Conservation (phyloP, 1,140 invertebrate genomes). For the Anadara kagoshimensis region DNA sequence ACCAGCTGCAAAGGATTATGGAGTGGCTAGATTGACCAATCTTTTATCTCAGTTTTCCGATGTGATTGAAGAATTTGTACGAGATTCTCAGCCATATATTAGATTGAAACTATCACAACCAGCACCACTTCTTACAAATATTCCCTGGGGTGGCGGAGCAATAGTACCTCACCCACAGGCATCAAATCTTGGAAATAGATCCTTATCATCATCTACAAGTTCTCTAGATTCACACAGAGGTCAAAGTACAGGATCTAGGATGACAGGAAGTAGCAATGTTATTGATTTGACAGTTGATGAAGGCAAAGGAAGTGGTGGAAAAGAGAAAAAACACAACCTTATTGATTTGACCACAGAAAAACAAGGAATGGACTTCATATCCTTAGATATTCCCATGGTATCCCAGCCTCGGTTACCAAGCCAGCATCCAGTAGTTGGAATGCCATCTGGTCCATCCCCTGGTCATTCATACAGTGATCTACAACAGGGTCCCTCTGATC, state of each 20-base stretch:
- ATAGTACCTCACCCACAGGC: not conserved
- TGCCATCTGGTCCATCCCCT: not conserved
- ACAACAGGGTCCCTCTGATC: not conserved
- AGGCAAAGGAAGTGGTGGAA: too few species aligned
- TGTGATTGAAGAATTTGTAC: constrained; percentile 23
- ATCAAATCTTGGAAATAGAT: not conserved
- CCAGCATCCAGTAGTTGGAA: not conserved
- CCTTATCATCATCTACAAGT: not conserved
- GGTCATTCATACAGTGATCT: not conserved
- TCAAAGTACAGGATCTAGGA: not conserved
- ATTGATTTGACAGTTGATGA: too few species aligned
- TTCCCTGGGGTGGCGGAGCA: not conserved
- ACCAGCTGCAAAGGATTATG: constrained; percentile 17
- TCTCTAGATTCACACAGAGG: not conserved
- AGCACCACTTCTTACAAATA: not conserved
- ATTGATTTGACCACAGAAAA: too few species aligned
- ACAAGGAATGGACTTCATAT: not conserved
- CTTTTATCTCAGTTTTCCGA: constrained; percentile 21
- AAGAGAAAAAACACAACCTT: too few species aligned
- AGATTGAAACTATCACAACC: not conserved
- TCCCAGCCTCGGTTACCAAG: not conserved
- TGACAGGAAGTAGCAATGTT: not conserved
- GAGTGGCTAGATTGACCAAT: constrained; percentile 26
- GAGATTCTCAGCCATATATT: constrained; percentile 11
- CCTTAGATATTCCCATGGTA: not conserved